Percentiles rank a stretch among this genome's conserved stretches.
Conservation (phyloP, 2,888 invertebrate species). For the Tetanocera ferruginea region DNA sequence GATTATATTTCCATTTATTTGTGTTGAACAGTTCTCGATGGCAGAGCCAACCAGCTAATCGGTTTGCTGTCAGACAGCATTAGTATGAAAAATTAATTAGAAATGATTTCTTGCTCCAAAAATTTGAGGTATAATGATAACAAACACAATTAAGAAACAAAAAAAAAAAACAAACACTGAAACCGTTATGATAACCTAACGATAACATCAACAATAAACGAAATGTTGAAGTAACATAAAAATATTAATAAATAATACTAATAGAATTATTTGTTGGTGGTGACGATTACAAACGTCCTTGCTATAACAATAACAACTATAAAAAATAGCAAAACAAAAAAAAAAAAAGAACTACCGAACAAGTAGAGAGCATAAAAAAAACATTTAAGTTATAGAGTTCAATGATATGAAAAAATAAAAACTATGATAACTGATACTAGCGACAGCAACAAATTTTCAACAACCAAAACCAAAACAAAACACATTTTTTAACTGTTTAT, state of each 20-base stretch:
- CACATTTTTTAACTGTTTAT: no score
- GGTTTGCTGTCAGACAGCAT: not conserved
- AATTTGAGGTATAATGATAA: not conserved
- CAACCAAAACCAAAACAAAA: no score
- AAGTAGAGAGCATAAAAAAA: not conserved
- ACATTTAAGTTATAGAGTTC: not conserved
- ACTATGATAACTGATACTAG: no score
- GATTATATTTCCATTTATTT: no score
- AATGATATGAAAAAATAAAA: no score
- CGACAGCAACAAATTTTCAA: no score
- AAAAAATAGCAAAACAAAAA: not conserved
- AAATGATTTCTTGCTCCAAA: not conserved
- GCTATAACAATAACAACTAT: not conserved
- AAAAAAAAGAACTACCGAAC: not conserved
- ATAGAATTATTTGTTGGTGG: not conserved
- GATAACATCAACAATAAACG: not conserved
- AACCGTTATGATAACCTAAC: not conserved
- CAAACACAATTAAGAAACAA: not conserved
- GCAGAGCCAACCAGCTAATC: no score
- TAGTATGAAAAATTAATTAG: not conserved
- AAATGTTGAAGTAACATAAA: not conserved
- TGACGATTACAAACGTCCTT: slow-evolving; percentile 29
- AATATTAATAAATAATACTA: not conserved
- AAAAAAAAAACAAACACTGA: not conserved
- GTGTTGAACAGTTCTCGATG: no score